A percentile compares a stretch with the other conserved stretches of the same genome.
Evolutionary conservation across 2,797 vertebrate species (phyloP).

Genomic region (Microctenopoma lineatum): DNA sequence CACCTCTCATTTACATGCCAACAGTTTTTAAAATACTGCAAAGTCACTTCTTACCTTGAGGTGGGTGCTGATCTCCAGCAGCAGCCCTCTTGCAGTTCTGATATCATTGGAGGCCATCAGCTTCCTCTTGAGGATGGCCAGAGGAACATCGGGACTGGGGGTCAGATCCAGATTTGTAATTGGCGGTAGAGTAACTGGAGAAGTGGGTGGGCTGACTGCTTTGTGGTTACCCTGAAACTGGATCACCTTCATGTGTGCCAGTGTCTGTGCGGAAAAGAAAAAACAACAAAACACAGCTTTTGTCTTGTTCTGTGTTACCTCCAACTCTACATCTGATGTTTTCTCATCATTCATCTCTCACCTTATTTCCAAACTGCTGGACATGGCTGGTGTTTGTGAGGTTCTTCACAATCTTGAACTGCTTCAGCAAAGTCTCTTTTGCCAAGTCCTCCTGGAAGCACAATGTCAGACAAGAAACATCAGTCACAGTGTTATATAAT

Average conservation of each 20-base stretch:
- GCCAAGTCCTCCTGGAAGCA: conserved; percentile 89
- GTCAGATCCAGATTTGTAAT: conserved; percentile 84
- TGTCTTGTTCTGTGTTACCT: no score
- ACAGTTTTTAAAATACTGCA: not conserved
- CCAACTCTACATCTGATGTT: no score
- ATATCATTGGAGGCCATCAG: conserved; percentile 88
- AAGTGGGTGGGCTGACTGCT: conserved; percentile 55
- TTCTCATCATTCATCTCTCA: conserved; percentile 54
- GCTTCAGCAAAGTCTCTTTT: conserved; percentile 90
- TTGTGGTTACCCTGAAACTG: conserved; percentile 89
- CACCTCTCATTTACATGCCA: not conserved
- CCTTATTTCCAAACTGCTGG: conserved; percentile 96
- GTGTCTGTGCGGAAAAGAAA: conserved; percentile 78
- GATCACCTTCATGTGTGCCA: conserved; percentile 91
- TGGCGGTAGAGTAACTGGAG: conserved; percentile 73
- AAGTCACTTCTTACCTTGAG: conserved; percentile 81
- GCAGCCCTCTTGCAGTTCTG: conserved; percentile 69
- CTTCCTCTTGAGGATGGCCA: conserved; percentile 93
- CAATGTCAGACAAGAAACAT: conserved; percentile 1
- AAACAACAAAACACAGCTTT: not conserved
- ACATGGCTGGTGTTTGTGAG: conserved; percentile 97
- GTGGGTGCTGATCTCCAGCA: conserved; percentile 85
- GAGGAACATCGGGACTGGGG: conserved; percentile 92
- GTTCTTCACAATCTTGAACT: conserved; percentile 91
- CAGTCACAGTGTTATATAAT: not conserved